These are phyloP conservation scores for Grapholita molesta DNA, from an alignment of 1,140 invertebrate species.

Conservation along the genomic window DNA sequence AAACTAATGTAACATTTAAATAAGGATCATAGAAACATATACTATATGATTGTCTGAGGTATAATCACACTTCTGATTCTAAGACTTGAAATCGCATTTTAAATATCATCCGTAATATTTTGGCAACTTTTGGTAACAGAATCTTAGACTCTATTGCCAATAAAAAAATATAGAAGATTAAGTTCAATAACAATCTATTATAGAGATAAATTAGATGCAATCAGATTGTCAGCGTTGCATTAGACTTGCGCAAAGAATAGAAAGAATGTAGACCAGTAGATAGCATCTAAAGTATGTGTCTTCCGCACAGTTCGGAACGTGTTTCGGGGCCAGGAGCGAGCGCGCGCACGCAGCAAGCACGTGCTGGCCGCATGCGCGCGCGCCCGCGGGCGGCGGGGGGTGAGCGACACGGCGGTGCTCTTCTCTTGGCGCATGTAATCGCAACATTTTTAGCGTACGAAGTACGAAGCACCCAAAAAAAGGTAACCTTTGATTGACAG, in stretches of 20 bases:
- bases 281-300: conserved; percentile 1
- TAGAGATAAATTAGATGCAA: too few relatives aligned
- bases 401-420: neutral
- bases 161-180: too few relatives aligned
- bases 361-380: conserved; percentile 20
- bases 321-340: neutral
- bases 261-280: neutral
- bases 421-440: neutral
- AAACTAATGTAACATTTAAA: too few relatives aligned
- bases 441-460: neutral
- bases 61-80: too few relatives aligned
- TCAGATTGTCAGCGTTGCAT: neutral
- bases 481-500: too few relatives aligned
- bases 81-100: neutral
- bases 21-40: too few relatives aligned
- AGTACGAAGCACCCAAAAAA: too few relatives aligned
- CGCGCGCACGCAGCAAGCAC: conserved; percentile 16
- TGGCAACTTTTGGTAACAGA: neutral
- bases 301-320: neutral
- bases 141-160: neutral
- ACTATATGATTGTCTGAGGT: too few relatives aligned
- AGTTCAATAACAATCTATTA: neutral
- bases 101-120: neutral
- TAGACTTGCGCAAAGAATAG: neutral
- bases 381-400: neutral